Evolutionary conservation across 2,888 invertebrate species (phyloP).

Genomic region (Andrena trimmerana): DNA sequence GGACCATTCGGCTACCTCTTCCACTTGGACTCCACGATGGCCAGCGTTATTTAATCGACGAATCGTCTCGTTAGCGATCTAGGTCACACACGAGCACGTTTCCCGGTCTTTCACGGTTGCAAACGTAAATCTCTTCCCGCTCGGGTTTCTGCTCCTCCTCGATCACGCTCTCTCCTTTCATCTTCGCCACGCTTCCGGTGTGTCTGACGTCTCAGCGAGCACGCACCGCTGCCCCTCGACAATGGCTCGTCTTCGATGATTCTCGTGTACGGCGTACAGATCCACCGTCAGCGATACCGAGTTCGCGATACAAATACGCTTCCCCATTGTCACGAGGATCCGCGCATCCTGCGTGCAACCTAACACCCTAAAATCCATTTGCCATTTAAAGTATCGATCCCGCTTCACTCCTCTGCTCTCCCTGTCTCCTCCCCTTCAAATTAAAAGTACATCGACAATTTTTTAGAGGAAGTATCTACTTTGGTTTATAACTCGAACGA

Average conservation of each 20-base stretch:
- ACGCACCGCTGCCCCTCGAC: slow-evolving; percentile 74
- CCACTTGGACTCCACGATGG: slow-evolving; percentile 39
- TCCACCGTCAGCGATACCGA: slow-evolving; percentile 60
- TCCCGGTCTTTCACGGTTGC: slow-evolving; percentile 39
- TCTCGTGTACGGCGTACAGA: slow-evolving; percentile 55
- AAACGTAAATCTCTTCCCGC: slow-evolving; percentile 47
- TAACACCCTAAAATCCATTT: no score
- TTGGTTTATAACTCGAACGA: background rate
- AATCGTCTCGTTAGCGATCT: slow-evolving; percentile 61
- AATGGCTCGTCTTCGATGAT: slow-evolving; percentile 67
- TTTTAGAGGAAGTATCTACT: background rate
- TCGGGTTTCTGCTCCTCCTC: slow-evolving; percentile 24
- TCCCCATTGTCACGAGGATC: slow-evolving; percentile 37
- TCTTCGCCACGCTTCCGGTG: slow-evolving; percentile 54
- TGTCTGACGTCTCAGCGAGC: slow-evolving; percentile 60
- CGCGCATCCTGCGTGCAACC: background rate
- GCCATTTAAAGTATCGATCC: background rate
- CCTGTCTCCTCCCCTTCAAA: background rate
- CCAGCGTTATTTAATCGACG: slow-evolving; percentile 59
- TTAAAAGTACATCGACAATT: background rate
- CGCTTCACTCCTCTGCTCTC: background rate
- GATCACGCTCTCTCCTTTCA: slow-evolving; percentile 46
- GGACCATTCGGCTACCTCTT: slow-evolving; percentile 36
- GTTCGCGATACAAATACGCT: slow-evolving; percentile 39
- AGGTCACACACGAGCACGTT: slow-evolving; percentile 56